Evolutionary conservation across 2,888 invertebrate genomes (phyloP).

Genomic region (Galerucella pusilla): DNA sequence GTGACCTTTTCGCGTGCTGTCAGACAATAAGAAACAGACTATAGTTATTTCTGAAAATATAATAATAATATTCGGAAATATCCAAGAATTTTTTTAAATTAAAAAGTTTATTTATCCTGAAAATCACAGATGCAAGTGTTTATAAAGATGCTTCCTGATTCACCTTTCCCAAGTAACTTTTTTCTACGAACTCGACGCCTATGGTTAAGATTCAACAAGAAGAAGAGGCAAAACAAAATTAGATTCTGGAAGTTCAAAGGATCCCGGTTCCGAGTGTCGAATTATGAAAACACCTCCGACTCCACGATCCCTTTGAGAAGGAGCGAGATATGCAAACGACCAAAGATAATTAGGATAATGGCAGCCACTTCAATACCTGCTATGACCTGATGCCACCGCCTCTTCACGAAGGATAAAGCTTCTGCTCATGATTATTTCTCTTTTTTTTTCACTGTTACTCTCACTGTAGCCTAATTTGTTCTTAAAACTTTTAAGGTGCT

Average conservation of each 20-base stretch:
- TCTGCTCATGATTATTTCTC: slow-evolving; percentile 12
- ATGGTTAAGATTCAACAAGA: slow-evolving; percentile 7
- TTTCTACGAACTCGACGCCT: background rate
- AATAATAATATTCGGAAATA: no score
- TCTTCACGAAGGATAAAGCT: slow-evolving; percentile 17
- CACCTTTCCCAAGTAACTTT: background rate
- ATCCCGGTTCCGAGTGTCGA: slow-evolving; percentile 61
- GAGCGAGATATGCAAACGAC: slow-evolving; percentile 66
- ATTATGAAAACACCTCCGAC: slow-evolving; percentile 66
- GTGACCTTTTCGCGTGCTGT: no score
- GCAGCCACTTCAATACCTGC: slow-evolving; percentile 64
- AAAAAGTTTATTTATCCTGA: no score
- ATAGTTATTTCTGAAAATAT: no score
- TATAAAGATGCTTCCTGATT: background rate
- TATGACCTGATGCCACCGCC: slow-evolving; percentile 45
- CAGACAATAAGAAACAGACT: no score
- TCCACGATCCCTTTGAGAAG: slow-evolving; percentile 63
- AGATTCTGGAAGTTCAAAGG: slow-evolving; percentile 64
- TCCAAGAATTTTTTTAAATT: no score
- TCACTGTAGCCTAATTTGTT: slow-evolving; percentile 15
- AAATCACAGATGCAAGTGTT: no score
- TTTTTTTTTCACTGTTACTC: background rate
- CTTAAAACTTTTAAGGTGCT: slow-evolving; percentile 3
- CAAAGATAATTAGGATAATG: slow-evolving; percentile 66
- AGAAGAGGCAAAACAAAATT: slow-evolving; percentile 58